phyloP scores from a whole-genome alignment of 2,113 vertebrate genomes.

The Aplodontia rufa region DNA sequence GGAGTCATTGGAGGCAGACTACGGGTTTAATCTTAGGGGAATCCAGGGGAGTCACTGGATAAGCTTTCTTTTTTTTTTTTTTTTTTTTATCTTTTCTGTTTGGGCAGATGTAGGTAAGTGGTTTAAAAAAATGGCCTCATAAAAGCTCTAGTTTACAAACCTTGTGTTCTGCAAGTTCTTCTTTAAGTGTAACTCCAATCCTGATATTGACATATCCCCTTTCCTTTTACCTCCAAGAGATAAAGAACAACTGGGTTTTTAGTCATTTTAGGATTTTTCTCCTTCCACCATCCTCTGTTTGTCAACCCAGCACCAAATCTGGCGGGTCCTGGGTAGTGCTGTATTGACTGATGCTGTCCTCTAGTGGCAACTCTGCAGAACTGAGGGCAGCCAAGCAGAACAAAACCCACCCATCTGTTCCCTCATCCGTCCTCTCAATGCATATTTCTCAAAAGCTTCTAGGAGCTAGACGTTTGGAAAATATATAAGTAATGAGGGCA shows the following conservation, averaged over 20 bases:
- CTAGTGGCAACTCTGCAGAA: slow-evolving; percentile 51
- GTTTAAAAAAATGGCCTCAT: background rate
- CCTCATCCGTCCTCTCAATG: background rate
- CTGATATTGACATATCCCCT: background rate
- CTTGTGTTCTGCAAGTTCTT: background rate
- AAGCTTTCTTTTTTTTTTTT: background rate
- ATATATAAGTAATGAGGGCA: background rate
- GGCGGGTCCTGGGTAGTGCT: fast-evolving
- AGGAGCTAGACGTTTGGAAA: background rate
- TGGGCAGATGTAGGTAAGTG: background rate
- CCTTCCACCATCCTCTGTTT: background rate
- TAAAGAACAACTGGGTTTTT: background rate
- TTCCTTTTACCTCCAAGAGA: background rate
- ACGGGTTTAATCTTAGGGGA: background rate
- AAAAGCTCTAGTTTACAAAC: background rate
- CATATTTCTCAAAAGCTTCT: background rate
- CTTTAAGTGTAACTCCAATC: slow-evolving; percentile 2
- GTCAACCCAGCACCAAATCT: background rate
- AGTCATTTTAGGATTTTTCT: background rate
- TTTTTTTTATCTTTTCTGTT: background rate
- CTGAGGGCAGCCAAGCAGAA: background rate
- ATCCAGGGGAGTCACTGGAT: background rate
- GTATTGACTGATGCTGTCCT: slow-evolving; percentile 63
- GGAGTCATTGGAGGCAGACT: background rate
- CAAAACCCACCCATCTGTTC: background rate